Evolutionary conservation across 2,888 invertebrate species (phyloP).

Genomic region (Limnephilus auricula): DNA sequence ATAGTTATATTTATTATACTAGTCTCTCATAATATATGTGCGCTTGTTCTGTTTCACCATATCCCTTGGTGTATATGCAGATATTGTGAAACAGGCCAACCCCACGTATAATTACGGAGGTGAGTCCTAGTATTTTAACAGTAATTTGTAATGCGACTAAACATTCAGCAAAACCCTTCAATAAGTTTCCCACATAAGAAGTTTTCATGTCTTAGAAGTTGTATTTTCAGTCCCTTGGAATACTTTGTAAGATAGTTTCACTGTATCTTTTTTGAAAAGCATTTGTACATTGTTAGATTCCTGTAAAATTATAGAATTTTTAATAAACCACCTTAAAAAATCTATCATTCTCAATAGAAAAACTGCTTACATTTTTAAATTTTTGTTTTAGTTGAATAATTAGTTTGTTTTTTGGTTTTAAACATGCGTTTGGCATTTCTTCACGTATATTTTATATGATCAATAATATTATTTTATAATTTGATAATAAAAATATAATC

Average conservation of each 20-base stretch:
- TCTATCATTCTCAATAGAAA: background rate
- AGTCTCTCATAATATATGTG: too few relatives aligned
- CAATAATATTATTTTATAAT: background rate
- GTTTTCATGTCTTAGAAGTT: too few relatives aligned
- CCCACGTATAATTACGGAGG: too few relatives aligned
- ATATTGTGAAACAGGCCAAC: too few relatives aligned
- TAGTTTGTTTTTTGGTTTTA: background rate
- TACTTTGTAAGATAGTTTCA: too few relatives aligned
- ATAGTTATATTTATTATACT: background rate
- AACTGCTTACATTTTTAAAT: background rate
- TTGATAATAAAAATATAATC: background rate
- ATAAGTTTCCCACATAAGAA: too few relatives aligned
- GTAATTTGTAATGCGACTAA: too few relatives aligned
- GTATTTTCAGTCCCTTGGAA: too few relatives aligned
- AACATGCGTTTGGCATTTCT: background rate
- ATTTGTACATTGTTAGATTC: background rate
- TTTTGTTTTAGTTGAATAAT: background rate
- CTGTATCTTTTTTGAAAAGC: background rate
- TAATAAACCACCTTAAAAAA: background rate
- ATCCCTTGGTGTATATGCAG: too few relatives aligned
- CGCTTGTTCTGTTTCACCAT: too few relatives aligned
- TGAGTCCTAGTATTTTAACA: too few relatives aligned
- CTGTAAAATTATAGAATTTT: background rate
- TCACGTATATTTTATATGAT: background rate
- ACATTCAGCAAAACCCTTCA: background rate